Percentiles rank a stretch among this genome's conserved stretches.
phyloP scores from a whole-genome alignment of 37 sponge, comb jelly and placozoan genomes.

The Aplysina aerophoba region DNA sequence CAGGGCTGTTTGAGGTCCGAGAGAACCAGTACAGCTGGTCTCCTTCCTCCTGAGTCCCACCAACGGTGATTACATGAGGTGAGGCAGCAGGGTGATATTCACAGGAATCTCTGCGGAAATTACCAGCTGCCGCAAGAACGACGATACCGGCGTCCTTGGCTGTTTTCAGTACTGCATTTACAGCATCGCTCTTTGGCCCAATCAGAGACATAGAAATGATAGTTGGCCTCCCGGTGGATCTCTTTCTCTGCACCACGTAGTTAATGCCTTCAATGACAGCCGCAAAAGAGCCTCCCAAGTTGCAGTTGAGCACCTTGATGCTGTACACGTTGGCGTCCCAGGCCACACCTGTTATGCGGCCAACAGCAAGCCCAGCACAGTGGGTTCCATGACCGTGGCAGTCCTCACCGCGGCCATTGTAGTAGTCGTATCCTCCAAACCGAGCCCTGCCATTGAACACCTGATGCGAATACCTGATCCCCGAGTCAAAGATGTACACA shows the following conservation, averaged over 20 bases:
- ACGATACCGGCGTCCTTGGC: conserved; percentile 48
- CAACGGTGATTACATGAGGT: conserved; percentile 66
- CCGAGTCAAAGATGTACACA: conserved; percentile 71
- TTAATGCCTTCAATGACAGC: conserved; percentile 57
- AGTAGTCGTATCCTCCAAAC: conserved; percentile 23
- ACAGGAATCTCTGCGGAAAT: conserved; percentile 62
- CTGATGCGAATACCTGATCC: conserved; percentile 65
- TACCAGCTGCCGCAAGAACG: conserved; percentile 67
- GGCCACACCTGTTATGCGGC: conserved; percentile 56
- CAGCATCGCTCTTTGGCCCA: conserved; percentile 31
- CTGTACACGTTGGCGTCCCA: conserved; percentile 54
- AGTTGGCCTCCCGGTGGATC: conserved; percentile 34
- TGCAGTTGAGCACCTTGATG: conserved; percentile 66
- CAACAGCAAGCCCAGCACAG: conserved; percentile 71
- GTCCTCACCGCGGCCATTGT: conserved; percentile 45
- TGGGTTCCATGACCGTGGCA: conserved; percentile 81
- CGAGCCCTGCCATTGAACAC: conserved; percentile 7
- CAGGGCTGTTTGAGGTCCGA: not conserved
- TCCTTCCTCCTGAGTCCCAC: conserved; percentile 49
- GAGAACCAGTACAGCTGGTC: conserved; percentile 53
- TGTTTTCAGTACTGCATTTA: conserved; percentile 42
- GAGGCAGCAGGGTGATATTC: conserved; percentile 52
- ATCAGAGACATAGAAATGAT: conserved; percentile 71
- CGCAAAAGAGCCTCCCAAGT: conserved; percentile 50
- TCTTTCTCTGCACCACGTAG: conserved; percentile 22